These are phyloP conservation scores for Ophion obscuratus DNA, from an alignment of 2,888 invertebrate genomes.

Conservation along the genomic window DNA sequence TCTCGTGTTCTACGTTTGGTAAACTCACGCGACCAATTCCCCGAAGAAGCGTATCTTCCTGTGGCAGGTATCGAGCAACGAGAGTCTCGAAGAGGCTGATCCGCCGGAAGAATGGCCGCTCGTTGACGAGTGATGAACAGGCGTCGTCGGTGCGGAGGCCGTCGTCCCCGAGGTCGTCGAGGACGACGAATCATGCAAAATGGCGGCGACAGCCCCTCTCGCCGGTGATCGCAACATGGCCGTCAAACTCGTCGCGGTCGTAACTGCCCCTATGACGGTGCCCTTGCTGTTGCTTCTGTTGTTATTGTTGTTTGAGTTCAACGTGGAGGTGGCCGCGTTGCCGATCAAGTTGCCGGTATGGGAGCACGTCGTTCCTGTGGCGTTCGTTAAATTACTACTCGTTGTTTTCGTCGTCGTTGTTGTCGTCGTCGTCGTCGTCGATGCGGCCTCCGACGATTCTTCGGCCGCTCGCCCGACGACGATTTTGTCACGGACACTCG, in stretches of 20 bases:
- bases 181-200: constrained; percentile 69
- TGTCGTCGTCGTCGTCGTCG: constrained; percentile 52
- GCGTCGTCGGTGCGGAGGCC: constrained; percentile 78
- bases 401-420: constrained; percentile 43
- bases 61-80: constrained; percentile 90
- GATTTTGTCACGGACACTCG: constrained; percentile 78
- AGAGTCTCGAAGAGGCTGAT: constrained; percentile 85
- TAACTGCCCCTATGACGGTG: constrained; percentile 4
- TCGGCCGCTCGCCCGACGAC: constrained; percentile 83
- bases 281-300: neutral
- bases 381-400: neutral
- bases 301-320: constrained; percentile 7
- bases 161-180: constrained; percentile 69
- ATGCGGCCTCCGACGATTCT: constrained; percentile 68
- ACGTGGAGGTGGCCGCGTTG: neutral
- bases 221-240: constrained; percentile 80
- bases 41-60: constrained; percentile 90
- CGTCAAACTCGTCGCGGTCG: constrained; percentile 52
- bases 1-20: constrained; percentile 36
- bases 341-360: constrained; percentile 1
- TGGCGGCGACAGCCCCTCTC: constrained; percentile 73
- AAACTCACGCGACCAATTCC: constrained; percentile 90
- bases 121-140: constrained; percentile 74
- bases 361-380: neutral
- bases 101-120: constrained; percentile 64